Percentiles rank a stretch among this genome's conserved stretches.
Evolutionary conservation across 1,140 invertebrate species (phyloP).

Genomic region (Drosophila erecta): DNA sequence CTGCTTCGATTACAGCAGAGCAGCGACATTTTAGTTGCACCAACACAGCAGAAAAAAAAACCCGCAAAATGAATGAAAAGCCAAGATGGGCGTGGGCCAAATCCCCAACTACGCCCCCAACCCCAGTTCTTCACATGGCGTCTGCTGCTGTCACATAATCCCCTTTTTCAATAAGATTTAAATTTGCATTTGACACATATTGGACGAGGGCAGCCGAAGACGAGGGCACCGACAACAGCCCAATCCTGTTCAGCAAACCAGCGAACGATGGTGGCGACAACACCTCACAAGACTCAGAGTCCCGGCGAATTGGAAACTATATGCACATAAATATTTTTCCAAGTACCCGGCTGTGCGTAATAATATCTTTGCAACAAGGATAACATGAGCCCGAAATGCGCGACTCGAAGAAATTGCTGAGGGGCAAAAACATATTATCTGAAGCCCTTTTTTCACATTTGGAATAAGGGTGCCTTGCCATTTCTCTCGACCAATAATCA

Average conservation of each 20-base stretch:
- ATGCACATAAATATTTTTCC: conserved; percentile 16
- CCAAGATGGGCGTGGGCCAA: conserved; percentile 21
- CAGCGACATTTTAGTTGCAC: conserved; percentile 55
- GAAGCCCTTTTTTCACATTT: too few relatives aligned
- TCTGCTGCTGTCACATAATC: conserved; percentile 80
- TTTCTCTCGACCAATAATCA: too few relatives aligned
- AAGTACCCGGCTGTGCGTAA: conserved; percentile 4
- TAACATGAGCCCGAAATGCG: conserved; percentile 54
- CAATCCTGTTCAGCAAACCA: conserved; percentile 35
- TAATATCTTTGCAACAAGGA: conserved; percentile 45
- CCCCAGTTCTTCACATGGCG: conserved; percentile 24
- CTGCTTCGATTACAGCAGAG: conserved; percentile 49
- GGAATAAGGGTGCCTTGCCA: not conserved
- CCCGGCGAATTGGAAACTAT: conserved; percentile 12
- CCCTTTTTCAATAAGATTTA: conserved; percentile 81
- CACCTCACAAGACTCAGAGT: conserved; percentile 1
- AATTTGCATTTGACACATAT: conserved; percentile 84
- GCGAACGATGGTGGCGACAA: conserved; percentile 22
- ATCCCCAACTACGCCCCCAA: not conserved
- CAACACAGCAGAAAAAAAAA: conserved; percentile 28
- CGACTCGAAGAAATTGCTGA: not conserved
- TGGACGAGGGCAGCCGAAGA: conserved; percentile 67
- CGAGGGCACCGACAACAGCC: conserved; percentile 18
- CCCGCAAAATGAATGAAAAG: conserved; percentile 50
- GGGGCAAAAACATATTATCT: not conserved